Conservation (phyloP, 1,140 invertebrate genomes). For the Lethocerus indicus region DNA sequence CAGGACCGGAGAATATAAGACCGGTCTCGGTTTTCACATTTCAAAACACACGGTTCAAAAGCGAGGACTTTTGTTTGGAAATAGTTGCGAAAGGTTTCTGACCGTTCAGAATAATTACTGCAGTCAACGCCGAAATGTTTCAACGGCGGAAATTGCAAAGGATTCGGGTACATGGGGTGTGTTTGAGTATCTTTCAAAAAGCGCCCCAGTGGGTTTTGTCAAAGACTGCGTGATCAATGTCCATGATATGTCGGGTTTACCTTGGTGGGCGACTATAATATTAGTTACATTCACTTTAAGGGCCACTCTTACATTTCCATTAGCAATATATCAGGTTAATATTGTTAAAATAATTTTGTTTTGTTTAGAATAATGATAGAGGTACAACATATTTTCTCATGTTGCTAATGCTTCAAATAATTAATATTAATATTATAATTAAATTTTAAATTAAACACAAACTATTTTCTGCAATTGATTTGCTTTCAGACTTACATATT, state of each 20-base stretch:
- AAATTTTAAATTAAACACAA: background rate
- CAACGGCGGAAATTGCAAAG: no score
- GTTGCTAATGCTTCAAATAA: conserved; percentile 1
- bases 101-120: no score
- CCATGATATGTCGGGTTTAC: conserved; percentile 50
- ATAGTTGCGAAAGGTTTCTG: no score
- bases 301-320: conserved; percentile 47
- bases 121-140: no score
- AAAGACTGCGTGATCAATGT: conserved; percentile 45
- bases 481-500: conserved; percentile 38
- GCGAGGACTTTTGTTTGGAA: no score
- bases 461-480: background rate
- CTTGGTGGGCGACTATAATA: conserved; percentile 70
- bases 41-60: no score
- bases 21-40: no score
- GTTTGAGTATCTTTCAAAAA: conserved; percentile 32
- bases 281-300: conserved; percentile 48
- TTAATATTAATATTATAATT: conserved; percentile 1
- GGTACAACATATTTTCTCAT: conserved; percentile 5
- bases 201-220: conserved; percentile 38
- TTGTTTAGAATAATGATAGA: background rate
- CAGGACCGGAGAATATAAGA: no score
- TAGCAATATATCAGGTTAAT: conserved; percentile 47
- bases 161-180: no score
- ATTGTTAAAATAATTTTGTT: conserved; percentile 1